phyloP scores from a whole-genome alignment of 2,888 invertebrate species.

The Fragum fragum region DNA sequence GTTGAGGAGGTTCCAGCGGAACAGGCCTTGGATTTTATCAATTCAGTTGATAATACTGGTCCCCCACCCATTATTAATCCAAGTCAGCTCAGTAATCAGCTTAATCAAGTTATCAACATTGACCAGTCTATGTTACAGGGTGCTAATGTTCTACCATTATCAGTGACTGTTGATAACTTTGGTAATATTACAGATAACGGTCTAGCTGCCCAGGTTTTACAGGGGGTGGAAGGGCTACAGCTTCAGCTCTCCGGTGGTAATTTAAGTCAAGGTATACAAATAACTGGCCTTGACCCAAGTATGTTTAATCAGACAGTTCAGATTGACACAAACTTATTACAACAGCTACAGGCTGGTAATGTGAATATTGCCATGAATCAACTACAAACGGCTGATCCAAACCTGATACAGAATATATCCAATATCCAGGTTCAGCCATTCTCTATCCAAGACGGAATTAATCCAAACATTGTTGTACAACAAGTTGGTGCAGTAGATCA shows the following conservation, averaged over 20 bases:
- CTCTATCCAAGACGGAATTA: slow-evolving; percentile 72
- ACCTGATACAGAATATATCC: slow-evolving; percentile 73
- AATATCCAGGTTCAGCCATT: slow-evolving; percentile 75
- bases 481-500: slow-evolving; percentile 71
- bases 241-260: slow-evolving; percentile 85
- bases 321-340: slow-evolving; percentile 87
- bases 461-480: slow-evolving; percentile 84
- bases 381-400: slow-evolving; percentile 71
- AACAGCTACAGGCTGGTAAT: slow-evolving; percentile 87
- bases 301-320: slow-evolving; percentile 86
- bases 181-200: slow-evolving; percentile 72
- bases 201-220: slow-evolving; percentile 80
- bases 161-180: slow-evolving; percentile 75
- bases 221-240: slow-evolving; percentile 84
- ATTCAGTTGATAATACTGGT: slow-evolving; percentile 51
- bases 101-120: slow-evolving; percentile 74
- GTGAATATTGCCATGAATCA: slow-evolving; percentile 85
- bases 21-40: slow-evolving; percentile 55
- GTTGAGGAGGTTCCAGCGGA: slow-evolving; percentile 49
- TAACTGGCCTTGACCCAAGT: slow-evolving; percentile 86
- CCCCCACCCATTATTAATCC: slow-evolving; percentile 46
- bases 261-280: slow-evolving; percentile 85
- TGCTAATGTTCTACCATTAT: slow-evolving; percentile 77
- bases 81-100: slow-evolving; percentile 62
- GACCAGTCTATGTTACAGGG: slow-evolving; percentile 77